Conservation (phyloP, 2,113 vertebrate genomes). For the Melanerpes aurifrons region DNA sequence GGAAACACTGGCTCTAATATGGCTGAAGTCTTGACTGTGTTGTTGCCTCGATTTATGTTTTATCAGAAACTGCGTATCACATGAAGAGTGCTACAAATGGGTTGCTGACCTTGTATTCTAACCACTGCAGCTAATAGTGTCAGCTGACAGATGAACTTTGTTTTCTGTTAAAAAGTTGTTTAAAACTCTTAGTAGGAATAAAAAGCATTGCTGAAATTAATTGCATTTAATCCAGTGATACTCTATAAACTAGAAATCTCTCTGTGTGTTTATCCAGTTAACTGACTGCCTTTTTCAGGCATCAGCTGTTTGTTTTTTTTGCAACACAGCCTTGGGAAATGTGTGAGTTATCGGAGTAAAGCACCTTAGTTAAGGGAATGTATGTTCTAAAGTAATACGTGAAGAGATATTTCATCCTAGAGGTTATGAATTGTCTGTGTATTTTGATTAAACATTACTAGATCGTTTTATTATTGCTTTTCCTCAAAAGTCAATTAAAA, state of each 20-base stretch:
- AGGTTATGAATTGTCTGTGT: neutral
- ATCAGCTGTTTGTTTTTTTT: neutral
- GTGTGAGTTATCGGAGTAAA: neutral
- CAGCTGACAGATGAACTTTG: neutral
- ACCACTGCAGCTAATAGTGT: neutral
- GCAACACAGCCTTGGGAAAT: neutral
- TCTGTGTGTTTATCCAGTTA: neutral
- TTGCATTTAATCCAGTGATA: neutral
- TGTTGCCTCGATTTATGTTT: neutral
- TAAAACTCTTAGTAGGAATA: neutral
- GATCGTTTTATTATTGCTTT: neutral
- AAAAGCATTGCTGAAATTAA: neutral
- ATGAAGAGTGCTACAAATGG: neutral
- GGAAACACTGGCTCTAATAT: neutral
- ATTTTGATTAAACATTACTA: neutral
- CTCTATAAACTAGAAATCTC: neutral
- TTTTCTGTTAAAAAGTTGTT: neutral
- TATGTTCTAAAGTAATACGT: neutral
- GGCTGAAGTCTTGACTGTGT: neutral
- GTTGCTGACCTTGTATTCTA: accelerated
- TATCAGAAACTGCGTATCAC: neutral
- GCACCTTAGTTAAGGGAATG: neutral
- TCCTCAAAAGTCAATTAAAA: neutral
- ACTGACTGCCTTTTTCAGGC: neutral
- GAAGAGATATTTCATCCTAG: neutral